Conservation (phyloP, 2,113 vertebrate genomes). For the Oenanthe oenanthe region DNA sequence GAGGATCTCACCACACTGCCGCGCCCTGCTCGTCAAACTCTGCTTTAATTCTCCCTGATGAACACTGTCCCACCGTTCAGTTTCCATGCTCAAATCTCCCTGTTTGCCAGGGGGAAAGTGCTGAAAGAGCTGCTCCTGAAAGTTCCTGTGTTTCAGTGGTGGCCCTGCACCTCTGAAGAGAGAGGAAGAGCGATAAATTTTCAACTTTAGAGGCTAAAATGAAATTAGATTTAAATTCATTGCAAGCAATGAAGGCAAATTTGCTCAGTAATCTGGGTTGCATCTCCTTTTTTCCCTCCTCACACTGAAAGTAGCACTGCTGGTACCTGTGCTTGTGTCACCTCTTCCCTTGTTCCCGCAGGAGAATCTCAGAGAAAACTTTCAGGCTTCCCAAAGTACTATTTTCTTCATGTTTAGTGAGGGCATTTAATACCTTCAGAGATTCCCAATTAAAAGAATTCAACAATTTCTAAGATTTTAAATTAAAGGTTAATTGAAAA, state of each 20-base stretch:
- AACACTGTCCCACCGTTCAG: background rate
- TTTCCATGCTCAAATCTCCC: background rate
- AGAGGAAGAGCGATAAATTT: background rate
- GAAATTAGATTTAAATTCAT: background rate
- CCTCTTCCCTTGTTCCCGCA: background rate
- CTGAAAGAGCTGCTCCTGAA: background rate
- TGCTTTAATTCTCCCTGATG: background rate
- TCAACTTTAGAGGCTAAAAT: background rate
- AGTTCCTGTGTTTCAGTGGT: background rate
- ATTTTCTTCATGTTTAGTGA: too few relatives aligned
- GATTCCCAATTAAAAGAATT: too few relatives aligned
- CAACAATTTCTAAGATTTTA: too few relatives aligned
- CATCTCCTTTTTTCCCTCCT: background rate
- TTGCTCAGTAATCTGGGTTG: background rate
- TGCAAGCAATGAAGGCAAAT: background rate
- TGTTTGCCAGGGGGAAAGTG: background rate
- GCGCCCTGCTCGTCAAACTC: background rate
- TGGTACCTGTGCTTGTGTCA: background rate
- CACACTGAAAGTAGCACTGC: background rate
- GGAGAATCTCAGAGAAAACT: background rate
- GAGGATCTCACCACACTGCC: background rate
- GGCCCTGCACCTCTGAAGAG: background rate
- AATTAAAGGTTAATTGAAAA: too few relatives aligned
- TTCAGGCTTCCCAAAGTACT: too few relatives aligned
- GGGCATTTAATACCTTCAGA: too few relatives aligned